Evolutionary conservation across 1,140 invertebrate genomes (phyloP).

Genomic region (Neodiprion lecontei): DNA sequence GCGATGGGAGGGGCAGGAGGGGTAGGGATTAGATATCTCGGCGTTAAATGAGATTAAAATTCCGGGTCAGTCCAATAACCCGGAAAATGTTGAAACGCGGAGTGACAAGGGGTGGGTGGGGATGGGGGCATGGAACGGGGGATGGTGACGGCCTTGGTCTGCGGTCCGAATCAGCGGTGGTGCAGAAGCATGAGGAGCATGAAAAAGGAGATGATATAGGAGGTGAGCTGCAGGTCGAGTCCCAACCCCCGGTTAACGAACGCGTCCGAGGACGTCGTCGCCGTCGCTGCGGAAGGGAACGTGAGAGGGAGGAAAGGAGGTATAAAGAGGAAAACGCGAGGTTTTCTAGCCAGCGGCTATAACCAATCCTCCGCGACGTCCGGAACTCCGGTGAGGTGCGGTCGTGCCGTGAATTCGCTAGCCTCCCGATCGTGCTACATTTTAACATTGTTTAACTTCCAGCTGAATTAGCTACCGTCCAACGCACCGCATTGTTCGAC

Average conservation of each 20-base stretch:
- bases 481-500: slow-evolving; percentile 13
- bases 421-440: slow-evolving; percentile 22
- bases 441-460: slow-evolving; percentile 52
- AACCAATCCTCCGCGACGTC: background rate
- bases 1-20: background rate
- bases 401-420: slow-evolving; percentile 1
- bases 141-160: background rate
- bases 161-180: background rate
- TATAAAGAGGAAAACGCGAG: background rate
- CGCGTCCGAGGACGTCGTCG: background rate
- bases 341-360: background rate
- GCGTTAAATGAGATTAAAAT: slow-evolving; percentile 42
- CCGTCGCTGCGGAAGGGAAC: background rate
- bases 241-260: background rate
- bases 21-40: background rate
- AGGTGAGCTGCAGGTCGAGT: no score
- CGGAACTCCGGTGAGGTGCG: background rate
- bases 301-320: background rate
- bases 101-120: background rate
- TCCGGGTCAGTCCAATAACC: slow-evolving; percentile 38
- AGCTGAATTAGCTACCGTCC: slow-evolving; percentile 49
- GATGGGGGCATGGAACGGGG: no score
- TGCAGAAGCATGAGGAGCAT: no score
- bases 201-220: no score
- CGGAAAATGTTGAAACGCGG: slow-evolving; percentile 22